Evolutionary conservation across 2,888 invertebrate genomes (phyloP).

Genomic region (Drosophila formosana): DNA sequence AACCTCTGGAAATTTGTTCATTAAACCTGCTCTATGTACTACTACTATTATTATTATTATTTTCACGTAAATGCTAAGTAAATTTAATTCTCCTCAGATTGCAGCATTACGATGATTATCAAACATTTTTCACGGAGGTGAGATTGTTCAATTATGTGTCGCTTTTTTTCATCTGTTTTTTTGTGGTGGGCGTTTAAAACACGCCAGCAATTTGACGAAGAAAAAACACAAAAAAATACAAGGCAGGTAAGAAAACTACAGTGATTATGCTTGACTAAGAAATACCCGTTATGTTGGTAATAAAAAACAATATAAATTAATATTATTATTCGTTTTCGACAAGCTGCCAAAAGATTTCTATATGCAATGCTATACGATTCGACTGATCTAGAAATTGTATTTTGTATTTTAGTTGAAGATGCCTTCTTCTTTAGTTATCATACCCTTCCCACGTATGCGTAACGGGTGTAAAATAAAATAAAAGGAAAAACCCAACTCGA

Average conservation of each 20-base stretch:
- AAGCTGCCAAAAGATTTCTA: too few relatives aligned
- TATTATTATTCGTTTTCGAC: too few relatives aligned
- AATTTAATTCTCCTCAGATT: neutral
- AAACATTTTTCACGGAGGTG: neutral
- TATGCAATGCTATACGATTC: too few relatives aligned
- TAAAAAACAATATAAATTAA: too few relatives aligned
- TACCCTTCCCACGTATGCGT: neutral
- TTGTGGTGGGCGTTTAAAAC: constrained; percentile 23
- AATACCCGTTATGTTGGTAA: neutral
- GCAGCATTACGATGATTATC: constrained; percentile 1
- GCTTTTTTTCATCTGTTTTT: neutral
- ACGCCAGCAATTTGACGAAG: constrained; percentile 4
- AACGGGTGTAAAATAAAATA: neutral
- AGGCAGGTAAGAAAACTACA: neutral
- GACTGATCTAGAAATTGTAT: too few relatives aligned
- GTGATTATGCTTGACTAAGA: neutral
- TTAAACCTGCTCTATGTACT: neutral
- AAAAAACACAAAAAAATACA: neutral
- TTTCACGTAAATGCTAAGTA: neutral
- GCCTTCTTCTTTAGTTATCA: neutral
- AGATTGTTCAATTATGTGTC: neutral
- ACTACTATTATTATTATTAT: constrained; percentile 1
- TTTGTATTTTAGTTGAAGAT: too few relatives aligned
- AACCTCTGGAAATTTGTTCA: constrained; percentile 5
- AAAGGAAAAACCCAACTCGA: constrained; percentile 13